Percentiles rank a stretch among this genome's conserved stretches.
Conservation (phyloP, 2,797 vertebrate species). For the Rhinophrynus dorsalis region DNA sequence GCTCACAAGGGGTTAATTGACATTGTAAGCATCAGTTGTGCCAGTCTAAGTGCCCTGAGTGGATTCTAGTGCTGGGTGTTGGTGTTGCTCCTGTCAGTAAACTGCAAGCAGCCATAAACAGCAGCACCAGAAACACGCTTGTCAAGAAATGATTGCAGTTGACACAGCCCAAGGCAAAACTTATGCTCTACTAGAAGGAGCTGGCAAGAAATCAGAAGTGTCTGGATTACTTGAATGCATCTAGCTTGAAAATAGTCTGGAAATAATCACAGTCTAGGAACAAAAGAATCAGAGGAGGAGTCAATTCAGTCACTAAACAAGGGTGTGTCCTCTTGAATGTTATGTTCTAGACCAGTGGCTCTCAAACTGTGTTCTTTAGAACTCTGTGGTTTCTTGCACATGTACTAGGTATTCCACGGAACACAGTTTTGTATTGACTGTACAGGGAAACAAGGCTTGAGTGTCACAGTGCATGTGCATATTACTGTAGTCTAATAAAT, state of each 20-base stretch:
- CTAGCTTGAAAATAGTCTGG: conserved; percentile 7
- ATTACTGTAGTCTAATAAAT: too few species aligned
- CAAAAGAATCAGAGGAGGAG: background rate
- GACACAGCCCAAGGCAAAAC: conserved; percentile 27
- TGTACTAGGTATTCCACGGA: too few species aligned
- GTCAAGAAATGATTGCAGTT: conserved; percentile 9
- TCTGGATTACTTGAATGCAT: conserved; percentile 2
- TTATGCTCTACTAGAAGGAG: background rate
- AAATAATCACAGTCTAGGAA: background rate
- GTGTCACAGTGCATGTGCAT: too few species aligned
- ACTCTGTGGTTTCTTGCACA: too few species aligned
- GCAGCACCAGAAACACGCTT: conserved; percentile 2
- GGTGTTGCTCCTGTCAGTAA: conserved; percentile 1
- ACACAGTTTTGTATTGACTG: too few species aligned
- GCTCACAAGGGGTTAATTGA: too few species aligned
- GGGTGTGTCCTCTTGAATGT: too few species aligned
- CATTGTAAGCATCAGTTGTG: too few species aligned
- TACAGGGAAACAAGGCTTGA: too few species aligned
- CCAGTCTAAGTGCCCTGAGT: too few species aligned
- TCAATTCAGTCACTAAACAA: background rate
- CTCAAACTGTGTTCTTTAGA: too few species aligned
- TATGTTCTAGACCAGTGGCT: too few species aligned
- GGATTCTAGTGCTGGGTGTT: background rate
- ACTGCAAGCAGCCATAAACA: background rate
- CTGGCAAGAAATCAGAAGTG: conserved; percentile 6